Conservation (phyloP, 2,888 invertebrate species). For the Chrysopilus asiliformis region DNA sequence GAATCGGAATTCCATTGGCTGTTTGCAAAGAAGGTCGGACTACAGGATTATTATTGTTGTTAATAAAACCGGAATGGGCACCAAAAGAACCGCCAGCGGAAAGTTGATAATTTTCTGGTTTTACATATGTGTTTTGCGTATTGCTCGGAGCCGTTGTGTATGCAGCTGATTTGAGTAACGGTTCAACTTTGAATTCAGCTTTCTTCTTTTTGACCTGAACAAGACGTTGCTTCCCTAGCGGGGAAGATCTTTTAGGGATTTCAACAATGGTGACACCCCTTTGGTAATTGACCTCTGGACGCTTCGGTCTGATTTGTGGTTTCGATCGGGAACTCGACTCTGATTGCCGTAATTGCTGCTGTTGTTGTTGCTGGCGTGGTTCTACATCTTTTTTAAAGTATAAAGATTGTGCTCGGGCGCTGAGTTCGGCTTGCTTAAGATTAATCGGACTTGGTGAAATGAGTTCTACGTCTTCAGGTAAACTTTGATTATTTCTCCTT, state of each 20-base stretch:
- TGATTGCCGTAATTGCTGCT: neutral
- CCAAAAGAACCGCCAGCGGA: neutral
- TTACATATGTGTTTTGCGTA: neutral
- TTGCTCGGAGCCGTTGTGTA: neutral
- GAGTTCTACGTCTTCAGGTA: constrained; percentile 31
- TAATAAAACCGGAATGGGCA: neutral
- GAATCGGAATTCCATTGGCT: neutral
- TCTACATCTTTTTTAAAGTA: constrained; percentile 1
- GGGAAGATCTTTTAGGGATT: neutral
- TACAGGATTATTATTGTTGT: too few species aligned
- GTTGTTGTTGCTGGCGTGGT: neutral
- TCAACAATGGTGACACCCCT: neutral
- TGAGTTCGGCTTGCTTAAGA: constrained; percentile 7
- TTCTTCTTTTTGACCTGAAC: neutral
- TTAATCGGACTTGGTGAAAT: constrained; percentile 17
- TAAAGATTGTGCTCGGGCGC: constrained; percentile 13
- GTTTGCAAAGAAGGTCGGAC: neutral
- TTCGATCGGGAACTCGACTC: neutral
- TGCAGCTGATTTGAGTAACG: too few species aligned
- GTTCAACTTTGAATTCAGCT: neutral
- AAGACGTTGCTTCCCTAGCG: too few species aligned
- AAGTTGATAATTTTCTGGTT: neutral
- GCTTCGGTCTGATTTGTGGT: too few species aligned
- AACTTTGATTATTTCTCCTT: constrained; percentile 22
- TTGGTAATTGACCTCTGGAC: too few species aligned